Evolutionary conservation across 2,113 vertebrate species (phyloP).

Genomic region (Sceloporus undulatus): DNA sequence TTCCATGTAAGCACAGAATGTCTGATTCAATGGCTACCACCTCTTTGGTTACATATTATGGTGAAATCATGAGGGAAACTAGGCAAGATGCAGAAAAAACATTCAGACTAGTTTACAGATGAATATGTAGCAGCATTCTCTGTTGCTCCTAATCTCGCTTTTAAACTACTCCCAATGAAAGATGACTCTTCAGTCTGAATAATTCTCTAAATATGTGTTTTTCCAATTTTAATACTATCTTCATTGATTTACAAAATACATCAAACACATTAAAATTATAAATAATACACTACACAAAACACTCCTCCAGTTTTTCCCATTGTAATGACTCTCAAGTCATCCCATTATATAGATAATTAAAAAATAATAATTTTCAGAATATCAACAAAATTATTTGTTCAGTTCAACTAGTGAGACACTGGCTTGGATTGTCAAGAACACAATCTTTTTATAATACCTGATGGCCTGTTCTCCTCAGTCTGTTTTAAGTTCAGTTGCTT

Average conservation of each 20-base stretch:
- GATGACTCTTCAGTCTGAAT: neutral
- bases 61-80: neutral
- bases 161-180: neutral
- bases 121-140: neutral
- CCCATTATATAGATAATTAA: accelerated
- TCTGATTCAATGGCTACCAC: neutral
- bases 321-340: neutral
- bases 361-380: neutral
- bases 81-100: neutral
- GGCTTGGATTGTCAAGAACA: neutral
- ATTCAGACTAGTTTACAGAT: neutral
- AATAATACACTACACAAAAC: no score
- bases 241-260: no score
- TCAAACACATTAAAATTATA: no score
- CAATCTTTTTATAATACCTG: conserved; percentile 79
- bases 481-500: conserved; percentile 90
- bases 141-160: neutral
- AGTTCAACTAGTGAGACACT: neutral
- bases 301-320: neutral
- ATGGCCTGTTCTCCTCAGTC: conserved; percentile 87
- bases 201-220: neutral
- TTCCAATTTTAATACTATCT: no score
- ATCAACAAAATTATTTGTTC: conserved; percentile 5
- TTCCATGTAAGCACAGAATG: neutral
- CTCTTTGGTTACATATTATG: neutral